Evolutionary conservation across 2,888 invertebrate genomes (phyloP), one percentile per base, ranked within the genome.

Genomic region (Ormyrus pomaceus): DNA sequence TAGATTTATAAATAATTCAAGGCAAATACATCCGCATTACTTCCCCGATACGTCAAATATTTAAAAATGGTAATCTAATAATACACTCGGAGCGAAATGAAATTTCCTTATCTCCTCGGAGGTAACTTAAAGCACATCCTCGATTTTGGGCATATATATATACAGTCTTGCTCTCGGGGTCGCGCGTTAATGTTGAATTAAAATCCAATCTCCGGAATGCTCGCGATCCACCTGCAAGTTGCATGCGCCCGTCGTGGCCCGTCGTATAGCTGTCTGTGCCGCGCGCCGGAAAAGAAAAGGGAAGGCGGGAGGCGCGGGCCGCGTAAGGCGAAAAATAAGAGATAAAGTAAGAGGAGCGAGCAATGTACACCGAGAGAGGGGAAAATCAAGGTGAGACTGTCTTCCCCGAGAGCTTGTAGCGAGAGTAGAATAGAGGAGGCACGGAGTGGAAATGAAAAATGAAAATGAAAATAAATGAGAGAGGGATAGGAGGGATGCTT

Each of bases 181-280:
- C 19, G 19, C 76, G 73, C 81, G 64, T 79, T 80, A 82, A 83
- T 83, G 77, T 82, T 81, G 77, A 84, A 84, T 83, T 83, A 84
- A 84, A 84, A 82, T 84, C 81, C 82, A 83, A 84, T 84, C 83
- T 83, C 80, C 58, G 72, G 53, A 34, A 59, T 79, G 71, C 68
- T 74, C 75, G n/a, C n/a, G 53, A 59, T 69, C 46, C 72, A 51
- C 10, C 53, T 69, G 62, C 59, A 68, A 73, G 11, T 62, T 73
- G 19, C 19, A 19, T 19, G 19, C 19, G 19, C 19, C 19, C 19
- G 19, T 19, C 19, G 19, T 19, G 19, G 19, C 19, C 19, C 19
- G 19, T 19, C 19, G 19, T 19, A 19, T 19, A 19, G 19, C 19
- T 19, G 19, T 1, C 19, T 19, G 19, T 19, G 19, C 19, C 19